Evolutionary conservation across 2,113 vertebrate species (phyloP).

Genomic region (Willisornis vidua): DNA sequence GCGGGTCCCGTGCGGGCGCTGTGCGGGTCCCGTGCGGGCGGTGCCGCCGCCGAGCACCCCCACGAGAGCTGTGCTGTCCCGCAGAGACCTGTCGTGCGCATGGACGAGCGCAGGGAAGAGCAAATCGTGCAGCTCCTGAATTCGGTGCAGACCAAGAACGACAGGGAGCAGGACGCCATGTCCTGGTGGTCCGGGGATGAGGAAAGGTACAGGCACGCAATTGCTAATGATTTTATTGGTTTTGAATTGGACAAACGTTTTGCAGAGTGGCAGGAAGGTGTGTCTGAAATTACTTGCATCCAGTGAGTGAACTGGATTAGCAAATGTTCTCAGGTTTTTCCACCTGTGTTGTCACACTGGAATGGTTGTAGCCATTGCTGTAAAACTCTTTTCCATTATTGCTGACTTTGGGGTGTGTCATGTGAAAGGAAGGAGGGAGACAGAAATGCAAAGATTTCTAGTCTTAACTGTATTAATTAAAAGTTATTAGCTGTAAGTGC

Average conservation of each 20-base stretch:
- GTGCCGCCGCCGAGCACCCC: too few species aligned
- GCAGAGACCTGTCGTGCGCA: constrained; percentile 92
- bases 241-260: neutral
- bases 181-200: constrained; percentile 82
- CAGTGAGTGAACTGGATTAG: neutral
- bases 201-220: constrained; percentile 68
- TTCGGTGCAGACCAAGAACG: constrained; percentile 81
- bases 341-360: accelerated
- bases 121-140: constrained; percentile 90
- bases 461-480: too few species aligned
- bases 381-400: neutral
- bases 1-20: too few species aligned
- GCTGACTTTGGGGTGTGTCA: neutral
- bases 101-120: constrained; percentile 93
- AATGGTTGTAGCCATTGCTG: neutral
- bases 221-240: accelerated
- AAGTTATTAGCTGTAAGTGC: too few species aligned
- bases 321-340: accelerated
- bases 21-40: too few species aligned
- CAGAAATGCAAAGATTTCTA: too few species aligned
- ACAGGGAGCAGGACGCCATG: constrained; percentile 76
- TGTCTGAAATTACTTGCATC: neutral
- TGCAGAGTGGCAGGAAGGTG: neutral
- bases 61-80: neutral
- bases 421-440: too few species aligned